A percentile compares a stretch with the other conserved stretches of the same genome.
phyloP scores from a whole-genome alignment of 1,140 invertebrate species.

The Neotoxoptera formosana region DNA sequence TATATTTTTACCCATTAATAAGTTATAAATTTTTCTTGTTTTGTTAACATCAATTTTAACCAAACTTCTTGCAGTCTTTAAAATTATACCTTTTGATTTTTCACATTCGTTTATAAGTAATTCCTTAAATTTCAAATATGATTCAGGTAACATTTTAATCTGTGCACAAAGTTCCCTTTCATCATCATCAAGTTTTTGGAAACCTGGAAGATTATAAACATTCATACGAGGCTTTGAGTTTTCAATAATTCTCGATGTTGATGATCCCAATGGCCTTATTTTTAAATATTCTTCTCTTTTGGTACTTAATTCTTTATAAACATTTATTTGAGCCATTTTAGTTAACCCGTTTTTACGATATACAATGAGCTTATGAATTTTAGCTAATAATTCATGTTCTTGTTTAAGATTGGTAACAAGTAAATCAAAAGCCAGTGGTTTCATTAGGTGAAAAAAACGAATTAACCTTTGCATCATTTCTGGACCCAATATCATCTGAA shows the following conservation, averaged over 20 bases:
- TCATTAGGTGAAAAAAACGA: slow-evolving; percentile 77
- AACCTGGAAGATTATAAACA: slow-evolving; percentile 79
- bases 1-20: slow-evolving; percentile 70
- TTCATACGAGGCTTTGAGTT: slow-evolving; percentile 73
- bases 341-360: slow-evolving; percentile 77
- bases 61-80: slow-evolving; percentile 81
- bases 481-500: slow-evolving; percentile 58
- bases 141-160: slow-evolving; percentile 76
- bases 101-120: slow-evolving; percentile 78
- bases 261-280: neutral
- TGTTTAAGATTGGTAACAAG: slow-evolving; percentile 69
- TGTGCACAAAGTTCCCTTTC: slow-evolving; percentile 81
- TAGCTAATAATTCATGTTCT: slow-evolving; percentile 74
- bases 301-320: slow-evolving; percentile 74
- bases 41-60: slow-evolving; percentile 95
- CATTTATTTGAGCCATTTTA: slow-evolving; percentile 70
- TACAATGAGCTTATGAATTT: slow-evolving; percentile 74
- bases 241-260: slow-evolving; percentile 57
- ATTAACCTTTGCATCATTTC: slow-evolving; percentile 71
- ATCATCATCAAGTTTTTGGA: slow-evolving; percentile 74
- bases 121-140: slow-evolving; percentile 80
- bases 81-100: slow-evolving; percentile 73
- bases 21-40: slow-evolving; percentile 88
- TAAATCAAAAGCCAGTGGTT: slow-evolving; percentile 75
- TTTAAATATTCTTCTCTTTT: slow-evolving; percentile 39